Percentiles rank a stretch among this genome's conserved stretches.
phyloP scores from a whole-genome alignment of 2,888 invertebrate species.

The Heliconius hortense region DNA sequence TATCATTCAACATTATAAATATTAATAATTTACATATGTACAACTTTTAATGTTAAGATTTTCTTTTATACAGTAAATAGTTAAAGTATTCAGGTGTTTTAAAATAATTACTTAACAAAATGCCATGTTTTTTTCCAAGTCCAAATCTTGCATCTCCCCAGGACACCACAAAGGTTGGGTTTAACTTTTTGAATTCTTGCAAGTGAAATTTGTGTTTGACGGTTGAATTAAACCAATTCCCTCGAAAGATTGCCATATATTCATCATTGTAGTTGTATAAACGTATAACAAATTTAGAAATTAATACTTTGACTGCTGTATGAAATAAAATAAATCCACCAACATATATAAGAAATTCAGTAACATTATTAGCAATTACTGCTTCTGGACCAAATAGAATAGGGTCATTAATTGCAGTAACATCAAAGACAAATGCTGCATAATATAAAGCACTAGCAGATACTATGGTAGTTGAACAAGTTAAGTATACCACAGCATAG shows the following conservation, averaged over 20 bases:
- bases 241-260: slow-evolving; percentile 70
- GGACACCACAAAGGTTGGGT: slow-evolving; percentile 59
- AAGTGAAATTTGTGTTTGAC: slow-evolving; percentile 65
- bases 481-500: slow-evolving; percentile 59
- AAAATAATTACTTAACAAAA: slow-evolving; percentile 68
- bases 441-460: slow-evolving; percentile 58
- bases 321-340: slow-evolving; percentile 66
- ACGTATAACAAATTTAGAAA: slow-evolving; percentile 70
- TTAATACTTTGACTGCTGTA: slow-evolving; percentile 59
- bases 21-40: neutral
- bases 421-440: slow-evolving; percentile 58
- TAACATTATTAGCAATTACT: slow-evolving; percentile 66
- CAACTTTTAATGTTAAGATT: slow-evolving; percentile 27
- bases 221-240: slow-evolving; percentile 60
- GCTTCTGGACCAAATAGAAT: slow-evolving; percentile 61
- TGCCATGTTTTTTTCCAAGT: slow-evolving; percentile 68
- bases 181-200: slow-evolving; percentile 66
- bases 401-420: slow-evolving; percentile 58
- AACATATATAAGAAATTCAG: slow-evolving; percentile 64
- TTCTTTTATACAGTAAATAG: slow-evolving; percentile 59
- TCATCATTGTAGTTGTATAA: slow-evolving; percentile 71
- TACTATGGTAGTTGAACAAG: slow-evolving; percentile 58
- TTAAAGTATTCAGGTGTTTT: slow-evolving; percentile 72
- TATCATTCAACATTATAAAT: slow-evolving; percentile 1
- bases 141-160: slow-evolving; percentile 71